Evolutionary conservation across 2,888 invertebrate genomes (phyloP), one percentile per base, ranked within the genome.

Genomic region (Fragum sueziense): DNA sequence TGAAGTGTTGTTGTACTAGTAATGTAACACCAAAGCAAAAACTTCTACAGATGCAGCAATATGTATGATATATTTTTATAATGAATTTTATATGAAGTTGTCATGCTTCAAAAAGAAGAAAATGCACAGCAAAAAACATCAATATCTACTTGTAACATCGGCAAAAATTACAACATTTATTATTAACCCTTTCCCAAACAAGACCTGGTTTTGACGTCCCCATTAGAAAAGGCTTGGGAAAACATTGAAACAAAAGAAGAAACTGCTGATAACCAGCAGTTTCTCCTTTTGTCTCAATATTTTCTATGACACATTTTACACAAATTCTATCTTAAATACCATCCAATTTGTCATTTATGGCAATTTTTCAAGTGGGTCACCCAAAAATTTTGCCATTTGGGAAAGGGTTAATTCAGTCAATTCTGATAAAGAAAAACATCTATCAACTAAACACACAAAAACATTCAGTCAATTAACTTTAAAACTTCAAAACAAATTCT

Each of bases 251-350:
- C 7, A 37, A 37, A 37, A 37, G 14, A 22, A 54, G 54, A 54
- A 54, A 54, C 11, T 54, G 22, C 54, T 54, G 20, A 22, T 54
- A n/a, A 2, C 54, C 20, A 54, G 54, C 22, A n/a, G 20, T n/a
- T 54, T n/a, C 54, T 54, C 54, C 54, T 54, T 54, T 54, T 54
- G n/a, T 25, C 54, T 2, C 20, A 54, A 54, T 54, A 22, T 54
- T 54, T 54, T 54, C 22, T 22, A 54, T n/a, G n/a, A n/a, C n/a
- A n/a, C n/a, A n/a, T n/a, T n/a, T n/a, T n/a, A n/a, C n/a, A n/a
- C n/a, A 54, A n/a, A 11, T 4, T n/a, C 25, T 22, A 2, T n/a
- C 11, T 54, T 37, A 37, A 37, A 14, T 14, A 37, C 37, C 37
- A 6, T 9, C 14, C 14, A 14, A 37, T 9, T 9, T 37, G 37